Evolutionary conservation across 2,797 vertebrate genomes (phyloP), one percentile per base, ranked within the genome.

Genomic region (Pelodytes ibericus): DNA sequence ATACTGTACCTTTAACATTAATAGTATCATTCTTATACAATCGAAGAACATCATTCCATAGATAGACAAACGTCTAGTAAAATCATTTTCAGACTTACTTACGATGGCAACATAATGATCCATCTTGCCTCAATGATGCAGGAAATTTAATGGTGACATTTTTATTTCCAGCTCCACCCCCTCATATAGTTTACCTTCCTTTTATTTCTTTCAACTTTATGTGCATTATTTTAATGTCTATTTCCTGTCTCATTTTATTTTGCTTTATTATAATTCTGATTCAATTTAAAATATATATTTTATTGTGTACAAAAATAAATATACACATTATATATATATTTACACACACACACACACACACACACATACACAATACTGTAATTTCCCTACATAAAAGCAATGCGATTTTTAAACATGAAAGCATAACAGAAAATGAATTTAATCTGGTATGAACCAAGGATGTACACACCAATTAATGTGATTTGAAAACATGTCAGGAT

Each of bases 401-500:
- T 39, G 60, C 11, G 16, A 62, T 39, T 62, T n/a, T 16, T 2
- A 62, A 62, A 62, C 39, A 62, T 11, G 31, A 60, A 60, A 60
- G 13, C 58, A 31, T 60, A 60, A 60, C 60, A 36, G 60, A 30
- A 62, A 62, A 22, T 62, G 60, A 62, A 22, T 62, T 36, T 36
- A 62, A 62, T 62, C 30, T 24, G n/a, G 58, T 30, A 44, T 47
- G 13, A 65, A 44, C 62, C 36, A 6, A 24, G 15, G 16, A 67
- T 67, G 41, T 41, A 67, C 24, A 67, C 20, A 67, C 41, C 44
- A 67, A 67, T 67, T 67, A 67, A 29, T 27, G 2, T 29, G 36
- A 27, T 67, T 20, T 51, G 41, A 18, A 47, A 67, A 67, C 51
- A 16, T 51, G 25, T 29, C 16, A 29, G 64, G 39, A 47, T 47